Conservation (phyloP, 2,797 vertebrate species). For the Sphenopsis melanotis region DNA sequence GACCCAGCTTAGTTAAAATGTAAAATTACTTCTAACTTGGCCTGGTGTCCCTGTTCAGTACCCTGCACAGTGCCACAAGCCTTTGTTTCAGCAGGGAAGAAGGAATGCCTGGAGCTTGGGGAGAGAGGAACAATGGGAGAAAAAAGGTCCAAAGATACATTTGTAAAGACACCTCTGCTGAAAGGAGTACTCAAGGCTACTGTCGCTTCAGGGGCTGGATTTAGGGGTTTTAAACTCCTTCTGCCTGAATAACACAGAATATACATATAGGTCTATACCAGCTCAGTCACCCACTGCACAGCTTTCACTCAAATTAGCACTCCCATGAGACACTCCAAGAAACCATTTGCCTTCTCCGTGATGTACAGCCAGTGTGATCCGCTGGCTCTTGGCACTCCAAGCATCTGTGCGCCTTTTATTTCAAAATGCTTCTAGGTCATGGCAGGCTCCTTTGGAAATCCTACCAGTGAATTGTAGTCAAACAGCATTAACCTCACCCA, state of each 20-base stretch:
- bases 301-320: not conserved
- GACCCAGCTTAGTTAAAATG: not conserved
- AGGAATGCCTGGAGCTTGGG: not conserved
- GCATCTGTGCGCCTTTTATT: not conserved
- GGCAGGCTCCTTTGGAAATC: not conserved
- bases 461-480: not conserved
- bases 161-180: not conserved
- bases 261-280: not conserved
- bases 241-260: not conserved
- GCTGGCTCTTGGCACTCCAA: not conserved
- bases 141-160: not conserved
- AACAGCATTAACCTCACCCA: not conserved
- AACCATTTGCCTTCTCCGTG: not conserved
- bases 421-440: not conserved
- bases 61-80: not conserved
- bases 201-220: not conserved
- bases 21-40: not conserved
- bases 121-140: not conserved
- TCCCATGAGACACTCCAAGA: not conserved
- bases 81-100: not conserved
- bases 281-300: not conserved
- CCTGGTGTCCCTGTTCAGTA: not conserved
- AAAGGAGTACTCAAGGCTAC: not conserved
- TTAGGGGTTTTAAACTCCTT: not conserved
- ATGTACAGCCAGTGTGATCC: not conserved